A percentile compares a stretch with the other conserved stretches of the same genome.
phyloP scores from a whole-genome alignment of 2,888 invertebrate species.

The Charanyca ferruginea region DNA sequence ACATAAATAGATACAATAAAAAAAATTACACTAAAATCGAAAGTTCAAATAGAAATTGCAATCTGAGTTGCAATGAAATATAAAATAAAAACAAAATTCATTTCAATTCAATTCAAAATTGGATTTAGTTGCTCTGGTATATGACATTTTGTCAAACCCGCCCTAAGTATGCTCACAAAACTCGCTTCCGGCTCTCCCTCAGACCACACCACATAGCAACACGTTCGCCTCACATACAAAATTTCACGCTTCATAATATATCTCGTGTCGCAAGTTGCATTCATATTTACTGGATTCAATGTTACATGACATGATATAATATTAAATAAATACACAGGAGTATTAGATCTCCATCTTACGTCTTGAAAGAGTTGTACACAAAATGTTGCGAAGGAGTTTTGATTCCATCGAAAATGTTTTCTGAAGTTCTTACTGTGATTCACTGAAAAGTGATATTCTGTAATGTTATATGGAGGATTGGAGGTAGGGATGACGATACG shows the following conservation, averaged over 20 bases:
- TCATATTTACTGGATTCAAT: slow-evolving; percentile 25
- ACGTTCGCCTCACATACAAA: slow-evolving; percentile 21
- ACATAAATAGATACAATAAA: too few relatives aligned
- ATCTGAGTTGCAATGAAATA: too few relatives aligned
- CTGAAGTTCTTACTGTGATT: slow-evolving; percentile 2
- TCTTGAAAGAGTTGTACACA: not conserved
- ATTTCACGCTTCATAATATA: slow-evolving; percentile 15
- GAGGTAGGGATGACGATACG: too few relatives aligned
- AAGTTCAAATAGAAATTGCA: too few relatives aligned
- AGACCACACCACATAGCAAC: slow-evolving; percentile 1
- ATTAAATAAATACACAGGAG: slow-evolving; percentile 1
- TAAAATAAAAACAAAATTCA: too few relatives aligned
- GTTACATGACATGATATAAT: not conserved
- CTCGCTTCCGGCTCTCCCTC: slow-evolving; percentile 3
- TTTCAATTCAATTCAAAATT: too few relatives aligned
- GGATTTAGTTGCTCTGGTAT: too few relatives aligned
- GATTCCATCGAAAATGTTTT: not conserved
- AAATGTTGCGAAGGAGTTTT: slow-evolving; percentile 9
- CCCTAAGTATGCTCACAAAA: too few relatives aligned
- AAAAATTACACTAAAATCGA: too few relatives aligned
- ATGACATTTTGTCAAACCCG: too few relatives aligned
- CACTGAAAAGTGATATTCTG: not conserved
- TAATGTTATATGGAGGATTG: too few relatives aligned
- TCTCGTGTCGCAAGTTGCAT: not conserved
- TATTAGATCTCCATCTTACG: not conserved